A percentile compares a stretch with the other conserved stretches of the same genome.
phyloP scores from a whole-genome alignment of 2,113 vertebrate species.

The Struthio camelus region DNA sequence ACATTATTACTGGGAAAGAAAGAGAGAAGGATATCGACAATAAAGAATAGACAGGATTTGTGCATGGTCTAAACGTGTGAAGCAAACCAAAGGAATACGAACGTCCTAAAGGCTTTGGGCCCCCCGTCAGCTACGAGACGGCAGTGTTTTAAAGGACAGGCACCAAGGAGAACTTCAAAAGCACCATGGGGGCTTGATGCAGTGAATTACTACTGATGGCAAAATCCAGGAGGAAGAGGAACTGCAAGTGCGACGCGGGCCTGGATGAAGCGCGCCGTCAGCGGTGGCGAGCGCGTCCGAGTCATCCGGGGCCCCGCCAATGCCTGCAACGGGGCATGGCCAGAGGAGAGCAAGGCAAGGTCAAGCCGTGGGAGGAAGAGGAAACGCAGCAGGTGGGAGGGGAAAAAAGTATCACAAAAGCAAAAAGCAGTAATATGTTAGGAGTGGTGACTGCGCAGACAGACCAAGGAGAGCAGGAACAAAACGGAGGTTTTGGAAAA shows the following conservation, averaged over 20 bases:
- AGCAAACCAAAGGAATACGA: background rate
- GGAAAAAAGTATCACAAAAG: background rate
- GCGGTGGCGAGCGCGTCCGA: background rate
- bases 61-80: background rate
- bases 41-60: background rate
- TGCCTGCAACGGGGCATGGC: background rate
- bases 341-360: conserved; percentile 11
- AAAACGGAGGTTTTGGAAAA: background rate
- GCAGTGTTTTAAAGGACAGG: background rate
- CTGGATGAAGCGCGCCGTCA: background rate
- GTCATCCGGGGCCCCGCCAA: conserved; percentile 14
- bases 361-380: background rate
- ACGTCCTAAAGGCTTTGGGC: background rate
- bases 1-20: background rate
- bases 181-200: background rate
- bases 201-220: background rate
- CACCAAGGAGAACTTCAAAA: background rate
- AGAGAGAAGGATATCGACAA: background rate
- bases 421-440: background rate
- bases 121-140: background rate
- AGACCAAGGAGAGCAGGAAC: background rate
- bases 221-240: background rate
- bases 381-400: accelerated
- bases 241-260: background rate
- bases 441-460: background rate